phyloP scores from a whole-genome alignment of 1,140 invertebrate genomes.

The Thaumatotibia leucotreta region DNA sequence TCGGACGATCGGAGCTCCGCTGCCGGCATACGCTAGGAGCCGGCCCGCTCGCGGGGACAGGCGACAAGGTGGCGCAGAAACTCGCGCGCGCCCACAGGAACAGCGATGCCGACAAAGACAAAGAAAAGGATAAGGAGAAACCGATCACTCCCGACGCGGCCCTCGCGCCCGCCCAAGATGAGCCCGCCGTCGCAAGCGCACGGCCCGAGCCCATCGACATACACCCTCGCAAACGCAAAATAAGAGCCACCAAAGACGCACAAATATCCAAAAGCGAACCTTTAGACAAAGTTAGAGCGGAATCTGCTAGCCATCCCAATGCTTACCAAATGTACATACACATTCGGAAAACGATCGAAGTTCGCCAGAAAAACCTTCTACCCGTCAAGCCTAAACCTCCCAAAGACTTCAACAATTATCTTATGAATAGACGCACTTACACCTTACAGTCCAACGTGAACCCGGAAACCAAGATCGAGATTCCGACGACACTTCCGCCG shows the following conservation, averaged over 20 bases:
- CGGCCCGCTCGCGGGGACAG: conserved; percentile 16
- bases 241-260: conserved; percentile 82
- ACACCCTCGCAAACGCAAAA: conserved; percentile 91
- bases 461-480: conserved; percentile 83
- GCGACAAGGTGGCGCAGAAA: conserved; percentile 2
- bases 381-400: conserved; percentile 93
- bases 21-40: conserved; percentile 28
- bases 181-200: neutral
- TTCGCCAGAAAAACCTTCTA: conserved; percentile 84
- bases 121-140: neutral
- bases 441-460: conserved; percentile 88
- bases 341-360: conserved; percentile 91
- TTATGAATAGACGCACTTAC: conserved; percentile 93
- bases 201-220: conserved; percentile 4
- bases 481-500: conserved; percentile 82
- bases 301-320: conserved; percentile 79
- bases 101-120: conserved; percentile 4
- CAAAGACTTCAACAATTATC: conserved; percentile 93
- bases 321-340: conserved; percentile 93
- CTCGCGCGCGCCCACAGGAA: conserved; percentile 5
- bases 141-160: neutral
- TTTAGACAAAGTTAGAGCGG: conserved; percentile 22
- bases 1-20: conserved; percentile 36
- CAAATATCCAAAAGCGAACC: neutral
- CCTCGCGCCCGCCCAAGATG: neutral